Base-by-base conservation (phyloP, 2,888 invertebrate genomes). In the Limnephilus lunatus region DNA sequence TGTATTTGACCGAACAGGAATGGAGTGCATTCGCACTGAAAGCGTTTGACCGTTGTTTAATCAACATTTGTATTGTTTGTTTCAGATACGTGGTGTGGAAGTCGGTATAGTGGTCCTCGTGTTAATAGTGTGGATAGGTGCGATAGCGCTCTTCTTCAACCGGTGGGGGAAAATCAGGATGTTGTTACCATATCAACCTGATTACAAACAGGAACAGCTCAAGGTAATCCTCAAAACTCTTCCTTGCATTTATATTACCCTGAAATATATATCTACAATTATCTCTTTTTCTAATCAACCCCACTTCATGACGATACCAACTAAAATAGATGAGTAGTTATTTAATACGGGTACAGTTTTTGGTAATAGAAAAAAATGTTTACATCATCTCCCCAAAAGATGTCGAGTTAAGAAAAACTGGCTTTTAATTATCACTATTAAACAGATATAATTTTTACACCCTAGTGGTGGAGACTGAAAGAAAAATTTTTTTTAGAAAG, bases 141-240 rank as follows among this genome's bases (percentile, higher is more conserved):
- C 98, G 39, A 98, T 98, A 94, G 97, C 98, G 0, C 95, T 98
- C 91, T 98, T 98, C 96, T 98, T 98, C 96, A 98, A 98, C 95
- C 97, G 98, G 92, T 98, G 98, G 98, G 98, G 98, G 92, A 98
- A 98, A 95, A 98, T 98, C 93, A 97, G 98, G 86, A 98, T 98
- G 98, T 96, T 99, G 94, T 96, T 98, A 94, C 98, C 98, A 9
- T 98, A 98, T 95, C 98, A 98, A 94, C 98, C 98, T 19, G 98
- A 98, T 95, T 98, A 98, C 95, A 98, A 98, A 94, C 97, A 97
- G 94, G 98, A 98, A 94, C 98, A 98, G 95, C 95, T 98, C 90
- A 98, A 98, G 96, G 96, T 96, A 86, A 93, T 44, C 83, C 48
- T 85, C 68, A n/a, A n/a, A n/a, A 25, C 68, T n/a, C 25, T 25